A percentile compares a stretch with the other conserved stretches of the same genome.
Conservation (phyloP, 2,797 vertebrate genomes). For the Pogonophryne albipinna region DNA sequence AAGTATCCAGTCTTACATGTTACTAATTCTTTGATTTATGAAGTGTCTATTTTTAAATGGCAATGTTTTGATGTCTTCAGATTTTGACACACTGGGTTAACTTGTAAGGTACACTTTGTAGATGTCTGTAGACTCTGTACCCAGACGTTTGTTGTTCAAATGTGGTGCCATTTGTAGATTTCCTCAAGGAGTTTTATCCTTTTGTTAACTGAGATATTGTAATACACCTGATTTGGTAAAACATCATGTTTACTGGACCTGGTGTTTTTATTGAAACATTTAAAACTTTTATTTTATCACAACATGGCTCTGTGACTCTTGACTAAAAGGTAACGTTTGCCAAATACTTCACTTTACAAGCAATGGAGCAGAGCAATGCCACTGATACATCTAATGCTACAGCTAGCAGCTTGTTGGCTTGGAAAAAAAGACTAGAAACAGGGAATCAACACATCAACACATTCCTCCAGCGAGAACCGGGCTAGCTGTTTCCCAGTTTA, state of each 20-base stretch:
- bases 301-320: slow-evolving; percentile 67
- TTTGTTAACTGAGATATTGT: slow-evolving; percentile 82
- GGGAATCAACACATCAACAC: too few species aligned
- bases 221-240: slow-evolving; percentile 83
- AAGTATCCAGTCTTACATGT: slow-evolving; percentile 78
- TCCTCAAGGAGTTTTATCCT: slow-evolving; percentile 85
- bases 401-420: too few species aligned
- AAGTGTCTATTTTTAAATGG: slow-evolving; percentile 80
- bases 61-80: slow-evolving; percentile 73
- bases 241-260: slow-evolving; percentile 79
- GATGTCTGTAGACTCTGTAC: slow-evolving; percentile 79
- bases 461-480: too few species aligned
- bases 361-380: not conserved
- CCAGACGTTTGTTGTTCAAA: slow-evolving; percentile 76
- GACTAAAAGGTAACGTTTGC: slow-evolving; percentile 1
- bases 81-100: slow-evolving; percentile 74
- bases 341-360: not conserved
- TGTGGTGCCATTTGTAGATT: slow-evolving; percentile 84
- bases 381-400: not conserved
- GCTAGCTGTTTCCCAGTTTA: not conserved
- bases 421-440: too few species aligned
- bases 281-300: slow-evolving; percentile 88
- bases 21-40: slow-evolving; percentile 80
- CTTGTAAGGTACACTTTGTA: slow-evolving; percentile 78
- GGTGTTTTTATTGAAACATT: slow-evolving; percentile 83